Evolutionary conservation across 2,888 invertebrate genomes (phyloP), one percentile per base, ranked within the genome.

Genomic region (Serripes groenlandicus): DNA sequence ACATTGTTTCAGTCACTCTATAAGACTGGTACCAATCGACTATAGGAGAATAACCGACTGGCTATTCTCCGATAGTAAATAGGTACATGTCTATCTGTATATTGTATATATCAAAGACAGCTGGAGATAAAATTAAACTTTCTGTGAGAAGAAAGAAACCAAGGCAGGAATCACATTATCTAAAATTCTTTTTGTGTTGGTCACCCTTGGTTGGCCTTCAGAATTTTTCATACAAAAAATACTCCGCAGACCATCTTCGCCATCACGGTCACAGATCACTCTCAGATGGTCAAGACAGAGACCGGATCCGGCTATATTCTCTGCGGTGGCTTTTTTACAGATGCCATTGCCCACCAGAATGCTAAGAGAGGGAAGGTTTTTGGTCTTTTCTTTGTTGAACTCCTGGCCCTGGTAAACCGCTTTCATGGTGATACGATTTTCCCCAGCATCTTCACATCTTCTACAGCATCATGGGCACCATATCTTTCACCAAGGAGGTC

Each of bases 131-230:
- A n/a, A n/a, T n/a, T n/a, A n/a, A n/a, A n/a, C n/a, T n/a, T n/a
- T n/a, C n/a, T n/a, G n/a, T n/a, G n/a, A n/a, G n/a, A n/a, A n/a
- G n/a, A n/a, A n/a, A 42, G 9, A 11, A 11, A 42, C 42, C 9
- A 42, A 18, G 18, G 9, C 18, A 11, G 42, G 42, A 42, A 42
- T 42, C 11, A 42, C 42, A 42, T 9, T 11, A 42, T 42, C 42
- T 11, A 42, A 18, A 11, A 18, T 42, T 23, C 73, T 30, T 62
- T 42, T 62, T 11, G 73, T 34, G 30, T 62, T 73, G 30, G 73
- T 73, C 30, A 73, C 73, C 62, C 73, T 60, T 28, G 73, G 73
- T 28, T 73, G 73, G 15, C 73, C 60, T 73, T 73, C 73, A 60
- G 42, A 30, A 62, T 73, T 73, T 62, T 42, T 42, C 0, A n/a